Percentiles rank a stretch among this genome's conserved stretches.
Evolutionary conservation across 2,888 invertebrate genomes (phyloP).

Genomic region (Notodonta ziczac): DNA sequence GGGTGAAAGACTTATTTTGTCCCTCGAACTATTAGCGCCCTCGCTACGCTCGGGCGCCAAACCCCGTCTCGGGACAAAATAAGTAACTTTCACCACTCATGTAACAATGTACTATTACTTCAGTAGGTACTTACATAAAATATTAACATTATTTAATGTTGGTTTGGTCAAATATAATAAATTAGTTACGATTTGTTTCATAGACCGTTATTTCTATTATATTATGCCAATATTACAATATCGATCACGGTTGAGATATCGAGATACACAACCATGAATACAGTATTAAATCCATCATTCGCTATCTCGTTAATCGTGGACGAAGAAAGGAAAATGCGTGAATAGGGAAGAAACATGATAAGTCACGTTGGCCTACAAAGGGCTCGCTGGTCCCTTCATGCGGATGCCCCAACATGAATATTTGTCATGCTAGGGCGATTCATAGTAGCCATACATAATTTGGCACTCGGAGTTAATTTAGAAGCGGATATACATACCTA

Average conservation of each 20-base stretch:
- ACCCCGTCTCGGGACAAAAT: too few species aligned
- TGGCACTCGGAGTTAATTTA: too few species aligned
- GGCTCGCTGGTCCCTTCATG: slow-evolving; percentile 24
- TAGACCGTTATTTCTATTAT: not conserved
- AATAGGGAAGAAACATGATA: slow-evolving; percentile 54
- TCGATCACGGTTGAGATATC: not conserved
- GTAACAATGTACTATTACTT: too few species aligned
- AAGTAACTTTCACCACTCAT: too few species aligned
- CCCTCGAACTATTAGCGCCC: too few species aligned
- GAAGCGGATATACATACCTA: too few species aligned
- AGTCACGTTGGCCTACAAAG: slow-evolving; percentile 55
- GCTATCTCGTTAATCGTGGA: slow-evolving; percentile 53
- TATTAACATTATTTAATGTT: too few species aligned
- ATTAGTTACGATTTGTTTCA: too few species aligned
- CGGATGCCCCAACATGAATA: slow-evolving; percentile 26
- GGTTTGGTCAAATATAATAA: too few species aligned
- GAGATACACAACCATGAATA: slow-evolving; percentile 45
- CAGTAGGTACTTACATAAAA: too few species aligned
- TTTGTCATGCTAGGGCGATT: slow-evolving; percentile 38
- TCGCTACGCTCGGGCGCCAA: too few species aligned
- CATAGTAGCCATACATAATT: not conserved
- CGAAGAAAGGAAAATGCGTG: slow-evolving; percentile 55
- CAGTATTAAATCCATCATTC: slow-evolving; percentile 49
- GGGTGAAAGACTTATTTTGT: too few species aligned
- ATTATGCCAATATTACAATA: not conserved